Evolutionary conservation across 2,888 invertebrate genomes (phyloP).

Genomic region (Acronicta leporina): DNA sequence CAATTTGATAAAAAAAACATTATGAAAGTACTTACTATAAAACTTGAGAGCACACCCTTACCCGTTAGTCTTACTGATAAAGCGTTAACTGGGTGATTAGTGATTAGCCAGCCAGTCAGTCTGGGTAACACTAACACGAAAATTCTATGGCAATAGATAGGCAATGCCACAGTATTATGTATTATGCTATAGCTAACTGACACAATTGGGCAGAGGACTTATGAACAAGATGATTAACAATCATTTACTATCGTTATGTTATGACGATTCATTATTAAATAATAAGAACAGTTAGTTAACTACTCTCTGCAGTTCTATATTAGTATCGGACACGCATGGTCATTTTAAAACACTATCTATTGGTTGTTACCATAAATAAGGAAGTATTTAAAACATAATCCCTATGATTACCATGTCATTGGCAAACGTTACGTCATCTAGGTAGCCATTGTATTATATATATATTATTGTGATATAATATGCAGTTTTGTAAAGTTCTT

Average conservation of each 20-base stretch:
- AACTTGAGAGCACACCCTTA: conserved; percentile 16
- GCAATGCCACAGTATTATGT: too few species aligned
- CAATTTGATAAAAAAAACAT: conserved; percentile 64
- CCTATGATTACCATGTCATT: conserved; percentile 59
- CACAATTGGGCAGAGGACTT: not conserved
- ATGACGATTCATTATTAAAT: conserved; percentile 29
- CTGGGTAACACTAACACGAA: too few species aligned
- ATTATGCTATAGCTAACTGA: too few species aligned
- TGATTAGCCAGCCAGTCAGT: too few species aligned
- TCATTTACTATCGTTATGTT: conserved; percentile 35
- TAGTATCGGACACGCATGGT: conserved; percentile 62
- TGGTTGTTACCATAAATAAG: conserved; percentile 61
- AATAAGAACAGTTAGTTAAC: conserved; percentile 35
- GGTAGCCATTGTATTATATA: too few species aligned
- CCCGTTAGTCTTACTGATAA: too few species aligned
- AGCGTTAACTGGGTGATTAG: too few species aligned
- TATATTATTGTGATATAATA: too few species aligned
- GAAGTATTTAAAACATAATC: conserved; percentile 69
- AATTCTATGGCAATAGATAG: too few species aligned
- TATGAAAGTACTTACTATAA: conserved; percentile 58
- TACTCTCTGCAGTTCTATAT: conserved; percentile 32
- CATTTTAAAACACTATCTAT: conserved; percentile 41
- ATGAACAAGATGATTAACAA: conserved; percentile 36
- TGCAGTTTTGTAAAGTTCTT: too few species aligned
- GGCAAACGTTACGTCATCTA: conserved; percentile 55